phyloP scores from a whole-genome alignment of 2,888 invertebrate genomes.

The Pandemis heparana region DNA sequence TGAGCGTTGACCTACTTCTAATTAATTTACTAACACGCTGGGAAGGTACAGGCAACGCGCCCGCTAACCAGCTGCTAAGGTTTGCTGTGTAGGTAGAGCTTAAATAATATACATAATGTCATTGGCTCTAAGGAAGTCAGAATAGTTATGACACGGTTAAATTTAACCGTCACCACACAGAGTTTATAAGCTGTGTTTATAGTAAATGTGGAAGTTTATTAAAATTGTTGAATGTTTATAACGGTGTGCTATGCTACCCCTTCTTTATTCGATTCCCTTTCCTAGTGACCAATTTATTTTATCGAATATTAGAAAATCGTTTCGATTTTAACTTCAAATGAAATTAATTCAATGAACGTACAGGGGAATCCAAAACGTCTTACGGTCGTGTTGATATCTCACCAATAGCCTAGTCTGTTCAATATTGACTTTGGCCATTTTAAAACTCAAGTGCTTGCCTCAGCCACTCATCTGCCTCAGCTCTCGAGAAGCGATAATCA shows the following conservation, averaged over 20 bases:
- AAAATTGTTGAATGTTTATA: too few relatives aligned
- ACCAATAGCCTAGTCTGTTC: neutral
- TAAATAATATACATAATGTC: neutral
- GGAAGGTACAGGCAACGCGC: neutral
- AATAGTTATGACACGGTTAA: neutral
- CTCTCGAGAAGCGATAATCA: neutral
- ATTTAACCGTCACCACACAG: neutral
- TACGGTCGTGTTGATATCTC: neutral
- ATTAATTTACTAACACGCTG: slow-evolving; percentile 18
- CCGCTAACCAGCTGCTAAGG: neutral
- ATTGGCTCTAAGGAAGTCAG: neutral
- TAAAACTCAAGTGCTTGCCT: neutral
- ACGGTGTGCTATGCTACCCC: too few relatives aligned
- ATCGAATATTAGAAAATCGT: too few relatives aligned
- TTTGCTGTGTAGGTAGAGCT: neutral
- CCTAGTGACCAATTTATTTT: neutral
- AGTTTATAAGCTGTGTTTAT: too few relatives aligned
- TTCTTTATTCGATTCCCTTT: too few relatives aligned
- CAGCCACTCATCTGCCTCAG: neutral
- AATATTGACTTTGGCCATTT: neutral
- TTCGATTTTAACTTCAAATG: too few relatives aligned
- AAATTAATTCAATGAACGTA: too few relatives aligned
- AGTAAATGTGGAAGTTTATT: too few relatives aligned
- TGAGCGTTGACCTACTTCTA: slow-evolving; percentile 25
- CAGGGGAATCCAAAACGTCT: neutral